Evolutionary conservation across 2,113 vertebrate species (phyloP), one percentile per base, ranked within the genome.

Genomic region (Ciconia maguari): DNA sequence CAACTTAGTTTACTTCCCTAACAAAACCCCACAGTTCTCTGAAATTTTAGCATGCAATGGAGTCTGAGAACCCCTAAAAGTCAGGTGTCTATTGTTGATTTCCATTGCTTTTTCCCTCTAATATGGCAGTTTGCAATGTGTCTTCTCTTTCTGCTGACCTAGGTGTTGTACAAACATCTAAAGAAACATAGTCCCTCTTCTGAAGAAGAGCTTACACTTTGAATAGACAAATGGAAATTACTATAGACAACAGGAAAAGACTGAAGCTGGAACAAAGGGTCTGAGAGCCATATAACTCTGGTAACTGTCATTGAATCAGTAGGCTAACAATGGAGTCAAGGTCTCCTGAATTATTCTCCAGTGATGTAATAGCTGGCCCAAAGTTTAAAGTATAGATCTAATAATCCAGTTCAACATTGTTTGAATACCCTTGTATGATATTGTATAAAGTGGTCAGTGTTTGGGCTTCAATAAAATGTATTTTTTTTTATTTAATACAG

Each of bases 11-110:
- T 90, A 27, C 26, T 54, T 71, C 16, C 24, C 6, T 36, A 34
- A 0, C 1, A 36, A 90, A 79, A 9, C 5, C 29, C 5, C 5
- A 11, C 4, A 44, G 1, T 13, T 62, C 10, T 60, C 6, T 38
- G 48, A 88, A 77, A 25, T 54, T 60, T 83, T 41, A 36, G 3
- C 5, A 11, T 24, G 3, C 7, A 79, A 7, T 24, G 9, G n/a
- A 69, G 18, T 5, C 62, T 76, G 15, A 24, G 12, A 87, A 46
- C 1, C 22, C 4, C 10, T 58, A 25, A 75, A 91, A 91, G 61
- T 60, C 22, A 32, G 2, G 5, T 34, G 0, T 22, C 7, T 75
- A 3, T 13, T 86, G 19, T 2, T 57, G 30, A 66, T 44, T 86
- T 83, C 32, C 6, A 27, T 10, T 42, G 3, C 1, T 16, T 26